Percentiles rank a stretch among this genome's conserved stretches.
Evolutionary conservation across 1,140 invertebrate species (phyloP).

Genomic region (Eriosoma lanigerum): DNA sequence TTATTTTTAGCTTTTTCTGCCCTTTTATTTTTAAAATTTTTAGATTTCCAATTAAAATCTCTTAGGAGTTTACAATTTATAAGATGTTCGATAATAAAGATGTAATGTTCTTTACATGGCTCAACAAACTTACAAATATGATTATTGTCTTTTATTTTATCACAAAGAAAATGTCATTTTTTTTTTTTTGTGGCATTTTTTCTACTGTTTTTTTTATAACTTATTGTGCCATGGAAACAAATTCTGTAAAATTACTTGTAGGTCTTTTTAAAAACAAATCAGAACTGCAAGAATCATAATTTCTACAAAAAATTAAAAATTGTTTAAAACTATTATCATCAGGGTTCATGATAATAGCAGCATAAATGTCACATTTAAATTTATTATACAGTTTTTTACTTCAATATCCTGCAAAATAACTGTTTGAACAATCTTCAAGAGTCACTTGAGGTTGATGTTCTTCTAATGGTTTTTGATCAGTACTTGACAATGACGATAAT

Average conservation of each 20-base stretch:
- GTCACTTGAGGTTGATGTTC: background rate
- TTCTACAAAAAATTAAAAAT: constrained; percentile 9
- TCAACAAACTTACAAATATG: too few relatives aligned
- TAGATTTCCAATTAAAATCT: background rate
- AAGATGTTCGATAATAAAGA: background rate
- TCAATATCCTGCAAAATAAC: constrained; percentile 7
- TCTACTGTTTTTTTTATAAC: background rate
- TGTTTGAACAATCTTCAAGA: background rate
- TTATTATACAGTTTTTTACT: background rate
- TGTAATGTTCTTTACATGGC: too few relatives aligned
- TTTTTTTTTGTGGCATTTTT: background rate
- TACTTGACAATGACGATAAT: background rate
- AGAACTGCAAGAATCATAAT: background rate
- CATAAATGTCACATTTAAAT: background rate
- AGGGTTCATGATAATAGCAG: background rate
- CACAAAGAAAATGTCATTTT: background rate
- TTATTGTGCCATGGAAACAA: background rate
- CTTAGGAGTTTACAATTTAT: constrained; percentile 1
- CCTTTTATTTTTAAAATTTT: background rate
- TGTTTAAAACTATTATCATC: background rate
- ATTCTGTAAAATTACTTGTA: background rate
- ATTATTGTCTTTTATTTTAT: background rate
- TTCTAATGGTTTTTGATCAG: background rate
- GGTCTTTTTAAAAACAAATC: constrained; percentile 1
- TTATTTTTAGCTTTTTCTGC: too few relatives aligned